Evolutionary conservation across 2,888 invertebrate species (phyloP).

Genomic region (Druceiella hillmani): DNA sequence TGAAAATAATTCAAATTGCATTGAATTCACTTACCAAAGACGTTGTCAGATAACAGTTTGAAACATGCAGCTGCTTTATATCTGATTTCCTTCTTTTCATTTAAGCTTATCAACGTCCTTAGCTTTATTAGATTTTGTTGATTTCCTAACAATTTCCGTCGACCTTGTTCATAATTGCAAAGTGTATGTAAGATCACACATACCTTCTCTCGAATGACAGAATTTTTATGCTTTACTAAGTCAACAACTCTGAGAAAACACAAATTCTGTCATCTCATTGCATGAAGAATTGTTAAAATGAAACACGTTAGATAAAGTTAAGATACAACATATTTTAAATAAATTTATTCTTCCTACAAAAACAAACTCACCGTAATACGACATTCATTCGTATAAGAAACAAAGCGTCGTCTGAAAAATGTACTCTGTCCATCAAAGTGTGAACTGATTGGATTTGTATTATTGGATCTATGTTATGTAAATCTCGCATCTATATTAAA

Average conservation of each 20-base stretch:
- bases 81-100: constrained; percentile 39
- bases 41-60: too few relatives aligned
- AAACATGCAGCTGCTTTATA: constrained; percentile 42
- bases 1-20: too few relatives aligned
- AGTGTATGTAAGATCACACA: constrained; percentile 34
- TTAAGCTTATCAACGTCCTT: constrained; percentile 32
- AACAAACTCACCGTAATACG: too few relatives aligned
- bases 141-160: constrained; percentile 28
- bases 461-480: constrained; percentile 34
- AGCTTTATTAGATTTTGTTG: constrained; percentile 29
- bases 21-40: too few relatives aligned
- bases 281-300: too few relatives aligned
- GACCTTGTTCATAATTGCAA: constrained; percentile 30
- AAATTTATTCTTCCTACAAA: too few relatives aligned
- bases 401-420: constrained; percentile 38
- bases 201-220: constrained; percentile 38
- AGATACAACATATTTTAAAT: too few relatives aligned
- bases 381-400: constrained; percentile 36
- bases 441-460: constrained; percentile 40
- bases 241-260: constrained; percentile 32
- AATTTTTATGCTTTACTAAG: constrained; percentile 33
- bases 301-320: too few relatives aligned
- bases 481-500: too few relatives aligned
- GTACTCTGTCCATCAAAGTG: constrained; percentile 37
- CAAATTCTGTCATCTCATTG: too few relatives aligned